A percentile compares a stretch with the other conserved stretches of the same genome.
Evolutionary conservation across 1,140 invertebrate species (phyloP).

Genomic region (Cryptotermes secundus): DNA sequence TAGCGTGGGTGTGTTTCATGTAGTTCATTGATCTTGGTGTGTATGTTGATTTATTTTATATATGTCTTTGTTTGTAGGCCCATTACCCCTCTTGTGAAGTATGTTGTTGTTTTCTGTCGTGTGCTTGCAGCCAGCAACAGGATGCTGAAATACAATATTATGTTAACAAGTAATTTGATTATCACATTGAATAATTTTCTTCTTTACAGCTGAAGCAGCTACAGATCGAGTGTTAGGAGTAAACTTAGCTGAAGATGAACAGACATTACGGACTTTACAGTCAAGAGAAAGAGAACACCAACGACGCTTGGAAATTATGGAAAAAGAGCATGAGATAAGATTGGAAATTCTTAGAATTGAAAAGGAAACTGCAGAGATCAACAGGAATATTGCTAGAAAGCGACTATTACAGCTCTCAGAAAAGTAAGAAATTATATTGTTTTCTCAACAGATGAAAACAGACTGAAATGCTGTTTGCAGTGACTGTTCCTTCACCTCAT

Average conservation of each 20-base stretch:
- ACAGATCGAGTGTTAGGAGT: not conserved
- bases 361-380: not conserved
- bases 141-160: no score
- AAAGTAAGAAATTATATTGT: not conserved
- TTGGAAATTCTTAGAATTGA: not conserved
- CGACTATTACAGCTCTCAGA: not conserved
- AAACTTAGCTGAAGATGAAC: not conserved
- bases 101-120: no score
- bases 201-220: not conserved
- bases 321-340: not conserved
- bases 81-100: no score
- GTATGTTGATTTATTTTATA: no score
- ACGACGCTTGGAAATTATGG: not conserved
- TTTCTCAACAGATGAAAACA: no score
- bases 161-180: no score
- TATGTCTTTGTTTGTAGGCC: no score
- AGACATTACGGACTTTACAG: not conserved
- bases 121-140: no score
- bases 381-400: slow-evolving; percentile 3
- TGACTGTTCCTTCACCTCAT: no score
- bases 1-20: no score
- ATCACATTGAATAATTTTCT: not conserved
- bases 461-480: no score
- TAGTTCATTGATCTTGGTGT: no score
- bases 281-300: not conserved